These are phyloP conservation scores for Actinia tenebrosa DNA, from an alignment of 64 coral and sea anemone species.

Conservation along the genomic window DNA sequence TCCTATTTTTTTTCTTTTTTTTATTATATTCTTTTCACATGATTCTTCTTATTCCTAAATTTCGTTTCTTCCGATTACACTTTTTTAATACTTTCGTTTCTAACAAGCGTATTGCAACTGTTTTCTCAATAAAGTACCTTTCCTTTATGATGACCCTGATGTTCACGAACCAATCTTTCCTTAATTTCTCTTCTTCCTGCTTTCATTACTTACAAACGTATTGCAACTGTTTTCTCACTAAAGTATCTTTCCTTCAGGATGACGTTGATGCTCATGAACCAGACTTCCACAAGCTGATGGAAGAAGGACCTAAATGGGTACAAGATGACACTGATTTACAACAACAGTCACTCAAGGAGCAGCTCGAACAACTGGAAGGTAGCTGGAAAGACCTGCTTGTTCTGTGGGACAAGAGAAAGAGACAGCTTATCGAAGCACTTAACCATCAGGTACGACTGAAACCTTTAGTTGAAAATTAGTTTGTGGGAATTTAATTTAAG, in stretches of 20 bases:
- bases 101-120: not conserved
- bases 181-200: not conserved
- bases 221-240: not conserved
- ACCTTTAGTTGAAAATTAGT: no score
- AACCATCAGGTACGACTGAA: slow-evolving; percentile 75
- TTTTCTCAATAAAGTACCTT: not conserved
- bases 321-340: slow-evolving; percentile 95
- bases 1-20: not conserved
- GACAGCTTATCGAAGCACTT: slow-evolving; percentile 72
- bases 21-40: not conserved
- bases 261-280: slow-evolving; percentile 92
- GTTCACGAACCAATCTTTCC: slow-evolving; percentile 42
- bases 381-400: slow-evolving; percentile 92
- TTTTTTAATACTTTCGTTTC: not conserved
- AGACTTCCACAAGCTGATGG: slow-evolving; percentile 68
- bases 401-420: slow-evolving; percentile 93
- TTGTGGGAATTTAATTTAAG: no score
- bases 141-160: slow-evolving; percentile 71
- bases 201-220: not conserved
- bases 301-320: slow-evolving; percentile 93
- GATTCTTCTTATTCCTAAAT: not conserved
- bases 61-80: not conserved
- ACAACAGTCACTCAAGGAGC: slow-evolving; percentile 92
- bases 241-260: slow-evolving; percentile 30
- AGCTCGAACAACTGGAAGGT: slow-evolving; percentile 76